Evolutionary conservation across 1,140 invertebrate species (phyloP), one percentile per base, ranked within the genome.

Genomic region (Drosophila ercepeae): DNA sequence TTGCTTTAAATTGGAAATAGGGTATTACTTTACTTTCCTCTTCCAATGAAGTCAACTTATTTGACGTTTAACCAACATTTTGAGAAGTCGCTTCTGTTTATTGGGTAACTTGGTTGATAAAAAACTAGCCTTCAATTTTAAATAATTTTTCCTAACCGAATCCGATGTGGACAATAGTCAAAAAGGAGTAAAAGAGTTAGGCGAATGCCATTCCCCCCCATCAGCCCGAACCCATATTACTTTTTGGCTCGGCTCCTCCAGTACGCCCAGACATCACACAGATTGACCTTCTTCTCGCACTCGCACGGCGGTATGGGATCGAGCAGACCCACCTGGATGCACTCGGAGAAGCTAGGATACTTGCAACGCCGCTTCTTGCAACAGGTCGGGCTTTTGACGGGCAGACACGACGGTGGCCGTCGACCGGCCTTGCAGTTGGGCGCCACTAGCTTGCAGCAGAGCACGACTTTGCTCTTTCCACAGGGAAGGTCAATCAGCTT

Each of bases 311-410:
- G 13, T 1, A 54, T 39, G 7, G 58, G 41, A 0, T 61, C 58
- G 0, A 16, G 18, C 1, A 79, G 53, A 0, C 25, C 27, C 9
- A 6, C 42, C 0, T 58, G 32, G 5, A 25, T 19, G 55, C 76
- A 79, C 39, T 79, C 77, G 0, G 77, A 79, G 13, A 81, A 79
- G 48, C 71, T 61, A 9, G 58, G 77, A 18, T 57, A 71, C 29
- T 48, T 42, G 1, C 65, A 61, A n/a, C 11, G 13, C 0, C 51
- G 36, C 52, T 81, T 79, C 19, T 14, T 48, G 42, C 77, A 79
- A 46, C 71, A 72, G 3, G 39, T 34, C 1, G 64, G 58, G 4
- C 16, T 9, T 0, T 39, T 51, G 0, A 25, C 18, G 1, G 21
- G 6, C 0, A 14, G 3, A 9, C 76, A 78, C 0, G 6, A 19